phyloP scores from a whole-genome alignment of 2,113 vertebrate genomes.

The Cryptomyrus ogoouensis region DNA sequence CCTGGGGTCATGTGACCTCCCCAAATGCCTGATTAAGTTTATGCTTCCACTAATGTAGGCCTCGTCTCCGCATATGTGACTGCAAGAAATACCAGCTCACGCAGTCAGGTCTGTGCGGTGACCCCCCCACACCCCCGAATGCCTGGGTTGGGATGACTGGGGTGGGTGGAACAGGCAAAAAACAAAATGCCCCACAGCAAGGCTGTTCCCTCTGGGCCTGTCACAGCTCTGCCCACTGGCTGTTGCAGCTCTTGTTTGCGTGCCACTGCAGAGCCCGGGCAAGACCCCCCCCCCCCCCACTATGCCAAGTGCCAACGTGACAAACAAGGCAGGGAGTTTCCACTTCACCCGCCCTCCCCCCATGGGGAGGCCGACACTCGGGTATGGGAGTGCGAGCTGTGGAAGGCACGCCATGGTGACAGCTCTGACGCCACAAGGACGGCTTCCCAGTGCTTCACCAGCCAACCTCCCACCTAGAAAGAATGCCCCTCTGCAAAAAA shows the following conservation, averaged over 20 bases:
- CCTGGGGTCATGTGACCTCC: neutral
- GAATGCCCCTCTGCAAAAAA: neutral
- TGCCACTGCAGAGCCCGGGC: neutral
- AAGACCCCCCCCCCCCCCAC: neutral
- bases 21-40: neutral
- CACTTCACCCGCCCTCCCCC: neutral
- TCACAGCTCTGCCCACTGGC: neutral
- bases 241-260: constrained; percentile 3
- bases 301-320: neutral
- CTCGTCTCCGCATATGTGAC: neutral
- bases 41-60: neutral
- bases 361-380: neutral
- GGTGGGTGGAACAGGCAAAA: neutral
- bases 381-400: neutral
- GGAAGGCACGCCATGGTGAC: neutral
- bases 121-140: neutral
- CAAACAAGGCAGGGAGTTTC: constrained; percentile 1
- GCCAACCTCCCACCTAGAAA: neutral
- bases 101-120: neutral
- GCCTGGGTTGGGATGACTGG: neutral
- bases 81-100: neutral
- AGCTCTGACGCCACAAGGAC: neutral
- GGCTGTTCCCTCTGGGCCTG: neutral
- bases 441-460: neutral
- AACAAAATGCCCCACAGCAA: neutral